Conservation (phyloP, 2,113 vertebrate genomes). For the Rhinopomastus cyanomelas region DNA sequence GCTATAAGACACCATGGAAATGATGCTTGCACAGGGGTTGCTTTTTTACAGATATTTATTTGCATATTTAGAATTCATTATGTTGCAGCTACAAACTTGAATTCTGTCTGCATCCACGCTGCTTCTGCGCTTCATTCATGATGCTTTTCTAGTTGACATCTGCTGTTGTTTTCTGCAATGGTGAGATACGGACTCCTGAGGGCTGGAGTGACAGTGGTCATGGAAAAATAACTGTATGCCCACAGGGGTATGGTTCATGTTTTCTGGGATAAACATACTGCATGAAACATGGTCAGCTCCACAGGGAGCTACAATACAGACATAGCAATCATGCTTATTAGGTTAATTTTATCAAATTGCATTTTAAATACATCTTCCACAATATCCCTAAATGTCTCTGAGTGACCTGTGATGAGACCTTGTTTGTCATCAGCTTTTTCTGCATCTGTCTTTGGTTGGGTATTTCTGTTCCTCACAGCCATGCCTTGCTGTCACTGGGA, state of each 20-base stretch:
- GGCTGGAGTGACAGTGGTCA: background rate
- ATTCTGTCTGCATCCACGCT: background rate
- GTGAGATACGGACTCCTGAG: background rate
- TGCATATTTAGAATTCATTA: fast-evolving
- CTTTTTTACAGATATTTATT: background rate
- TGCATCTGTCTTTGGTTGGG: background rate
- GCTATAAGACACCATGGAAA: background rate
- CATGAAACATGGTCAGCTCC: background rate
- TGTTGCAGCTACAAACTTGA: background rate
- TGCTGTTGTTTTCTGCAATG: background rate
- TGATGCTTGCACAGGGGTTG: background rate
- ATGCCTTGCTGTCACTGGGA: background rate
- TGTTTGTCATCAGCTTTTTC: background rate
- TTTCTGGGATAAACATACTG: background rate
- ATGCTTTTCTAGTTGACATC: background rate
- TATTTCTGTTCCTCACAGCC: background rate
- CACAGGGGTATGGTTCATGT: background rate
- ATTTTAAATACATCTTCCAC: background rate
- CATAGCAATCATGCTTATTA: background rate
- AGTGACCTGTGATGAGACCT: background rate
- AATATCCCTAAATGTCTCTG: background rate
- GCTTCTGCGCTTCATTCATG: background rate
- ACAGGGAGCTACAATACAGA: background rate
- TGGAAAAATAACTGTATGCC: background rate
- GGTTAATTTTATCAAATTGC: background rate